Conservation (phyloP, 2,113 vertebrate species). For the Pampusana beccarii region DNA sequence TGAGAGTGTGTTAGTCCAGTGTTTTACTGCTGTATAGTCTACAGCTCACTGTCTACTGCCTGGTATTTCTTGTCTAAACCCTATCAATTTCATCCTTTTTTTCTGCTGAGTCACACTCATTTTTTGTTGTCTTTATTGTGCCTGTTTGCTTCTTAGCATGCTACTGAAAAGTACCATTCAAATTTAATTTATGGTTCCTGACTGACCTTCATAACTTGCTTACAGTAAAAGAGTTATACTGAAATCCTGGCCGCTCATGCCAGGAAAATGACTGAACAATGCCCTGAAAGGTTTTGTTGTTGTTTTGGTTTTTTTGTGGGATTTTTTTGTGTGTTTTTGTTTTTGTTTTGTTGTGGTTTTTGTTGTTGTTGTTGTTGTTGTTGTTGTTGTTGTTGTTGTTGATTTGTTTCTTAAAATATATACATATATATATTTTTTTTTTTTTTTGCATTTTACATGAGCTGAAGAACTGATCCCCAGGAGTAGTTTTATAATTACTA, state of each 20-base stretch:
- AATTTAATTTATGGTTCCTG: not conserved
- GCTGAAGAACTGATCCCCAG: not conserved
- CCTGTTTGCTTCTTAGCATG: not conserved
- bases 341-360: too few relatives aligned
- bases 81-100: not conserved
- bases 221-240: not conserved
- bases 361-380: not conserved
- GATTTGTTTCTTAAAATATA: not conserved
- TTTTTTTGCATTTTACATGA: not conserved
- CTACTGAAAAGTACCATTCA: not conserved
- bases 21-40: not conserved
- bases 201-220: not conserved
- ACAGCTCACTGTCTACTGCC: not conserved
- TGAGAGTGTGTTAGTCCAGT: not conserved
- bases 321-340: accelerated
- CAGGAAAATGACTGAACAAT: not conserved
- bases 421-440: too few relatives aligned
- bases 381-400: not conserved
- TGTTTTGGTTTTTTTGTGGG: not conserved
- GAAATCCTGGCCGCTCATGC: not conserved
- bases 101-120: not conserved
- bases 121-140: not conserved
- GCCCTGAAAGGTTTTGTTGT: not conserved
- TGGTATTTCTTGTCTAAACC: not conserved
- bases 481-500: not conserved